Evolutionary conservation across 1,140 invertebrate genomes (phyloP).

Genomic region (Spodoptera litura): DNA sequence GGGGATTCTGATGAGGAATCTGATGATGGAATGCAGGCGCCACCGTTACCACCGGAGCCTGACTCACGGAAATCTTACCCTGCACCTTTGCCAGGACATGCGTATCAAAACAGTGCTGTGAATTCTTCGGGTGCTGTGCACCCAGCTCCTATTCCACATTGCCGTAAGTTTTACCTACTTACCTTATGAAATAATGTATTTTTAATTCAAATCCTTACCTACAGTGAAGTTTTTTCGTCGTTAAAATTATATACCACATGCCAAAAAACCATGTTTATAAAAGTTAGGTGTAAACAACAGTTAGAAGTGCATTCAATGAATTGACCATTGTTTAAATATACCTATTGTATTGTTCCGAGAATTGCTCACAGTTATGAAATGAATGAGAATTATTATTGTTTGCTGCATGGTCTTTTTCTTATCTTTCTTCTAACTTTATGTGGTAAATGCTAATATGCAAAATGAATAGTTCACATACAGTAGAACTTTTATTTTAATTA

Average conservation of each 20-base stretch:
- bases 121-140: constrained; percentile 62
- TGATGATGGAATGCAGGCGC: constrained; percentile 58
- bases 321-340: too few species aligned
- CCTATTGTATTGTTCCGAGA: too few species aligned
- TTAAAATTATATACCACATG: background rate
- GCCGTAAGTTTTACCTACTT: constrained; percentile 63
- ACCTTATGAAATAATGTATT: background rate
- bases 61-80: constrained; percentile 6
- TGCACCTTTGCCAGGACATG: constrained; percentile 15
- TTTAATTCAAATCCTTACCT: background rate
- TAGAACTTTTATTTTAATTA: too few species aligned
- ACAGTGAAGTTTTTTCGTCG: background rate
- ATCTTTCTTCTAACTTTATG: too few species aligned
- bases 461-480: too few species aligned
- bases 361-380: too few species aligned
- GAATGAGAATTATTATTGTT: too few species aligned
- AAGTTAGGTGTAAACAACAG: too few species aligned
- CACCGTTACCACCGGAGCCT: constrained; percentile 6
- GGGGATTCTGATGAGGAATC: constrained; percentile 78
- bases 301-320: too few species aligned
- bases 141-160: constrained; percentile 76
- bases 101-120: constrained; percentile 22
- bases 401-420: too few species aligned
- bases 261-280: too few species aligned
- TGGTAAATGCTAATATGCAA: too few species aligned